Base-by-base conservation (phyloP, 2,888 invertebrate species). In the Epinotia nisella region DNA sequence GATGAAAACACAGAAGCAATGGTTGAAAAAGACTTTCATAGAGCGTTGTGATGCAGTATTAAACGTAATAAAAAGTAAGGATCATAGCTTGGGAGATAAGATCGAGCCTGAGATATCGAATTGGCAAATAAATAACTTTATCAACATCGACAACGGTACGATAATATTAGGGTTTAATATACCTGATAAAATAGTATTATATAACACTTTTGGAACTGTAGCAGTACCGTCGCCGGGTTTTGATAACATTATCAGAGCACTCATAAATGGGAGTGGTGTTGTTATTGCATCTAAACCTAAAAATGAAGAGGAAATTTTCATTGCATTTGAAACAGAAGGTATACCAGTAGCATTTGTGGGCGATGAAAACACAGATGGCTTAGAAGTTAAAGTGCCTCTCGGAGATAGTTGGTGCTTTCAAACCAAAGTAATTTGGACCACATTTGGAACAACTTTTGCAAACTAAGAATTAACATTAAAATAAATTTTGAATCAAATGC, bases 361-460 rank as follows among this genome's bases (percentile, higher is more conserved):
- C 10, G 72, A 68, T 17, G 35, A 29, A 35, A 51, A 68, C 9
- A 61, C 61, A 2, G 35, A 60, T 55, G 60, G 49, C 1, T 17
- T 55, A 29, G 45, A 68, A 51, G 17, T 67, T 3, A 19, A 55
- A 2, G 56, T 72, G 35, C 72, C 72, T 51, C 72, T 72, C n/a
- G 72, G 72, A 29, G 72, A 72, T 17, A 72, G 72, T 39, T 72
- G 72, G 72, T 68, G 67, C 35, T 72, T 72, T 11, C 74, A 65
- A 21, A 74, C 75, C 1, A 84, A 79, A 77, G 77, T 81, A 0
- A 76, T 86, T 55, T 83, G 81, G 78, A 80, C 80, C 1, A 84
- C 78, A 73, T 82, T 79, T 0, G 87, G 85, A 17, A 85, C 88
- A 1, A 81, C 82, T 45, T 86, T 86, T 75, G 84, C 87, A 0